A percentile compares a stretch with the other conserved stretches of the same genome.
Conservation (phyloP, 2,113 vertebrate species). For the Cephalopterus ornatus region DNA sequence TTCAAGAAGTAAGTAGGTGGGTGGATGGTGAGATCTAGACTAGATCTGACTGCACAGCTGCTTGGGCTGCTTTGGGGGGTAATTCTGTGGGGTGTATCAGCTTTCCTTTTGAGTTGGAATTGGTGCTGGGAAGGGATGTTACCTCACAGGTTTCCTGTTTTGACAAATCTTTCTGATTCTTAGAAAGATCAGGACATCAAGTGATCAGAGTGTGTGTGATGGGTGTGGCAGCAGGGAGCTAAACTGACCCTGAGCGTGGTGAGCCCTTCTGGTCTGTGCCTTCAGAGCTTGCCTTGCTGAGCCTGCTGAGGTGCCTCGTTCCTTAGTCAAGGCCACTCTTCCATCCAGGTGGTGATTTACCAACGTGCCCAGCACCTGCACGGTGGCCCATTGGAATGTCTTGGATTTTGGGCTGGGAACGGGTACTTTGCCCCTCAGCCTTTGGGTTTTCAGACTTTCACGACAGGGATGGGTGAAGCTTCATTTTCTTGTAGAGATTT, state of each 20-base stretch:
- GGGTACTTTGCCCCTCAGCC: not conserved
- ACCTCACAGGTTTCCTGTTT: not conserved
- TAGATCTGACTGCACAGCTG: not conserved
- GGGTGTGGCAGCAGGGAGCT: not conserved
- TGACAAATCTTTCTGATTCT: not conserved
- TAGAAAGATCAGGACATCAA: not conserved
- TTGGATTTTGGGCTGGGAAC: not conserved
- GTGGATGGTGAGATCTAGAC: conserved; percentile 4
- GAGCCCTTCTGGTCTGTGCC: not conserved
- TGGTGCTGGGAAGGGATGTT: not conserved
- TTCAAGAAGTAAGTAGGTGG: conserved; percentile 91
- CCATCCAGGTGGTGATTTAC: no score
- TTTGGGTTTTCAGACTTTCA: not conserved
- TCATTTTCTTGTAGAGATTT: not conserved
- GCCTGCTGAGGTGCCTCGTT: not conserved
- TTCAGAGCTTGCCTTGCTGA: not conserved
- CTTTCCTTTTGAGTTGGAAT: not conserved
- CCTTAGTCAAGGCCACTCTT: not conserved
- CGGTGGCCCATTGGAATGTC: not conserved
- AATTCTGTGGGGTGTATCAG: not conserved
- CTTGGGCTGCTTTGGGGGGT: not conserved
- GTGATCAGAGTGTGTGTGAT: not conserved
- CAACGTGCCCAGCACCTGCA: not conserved
- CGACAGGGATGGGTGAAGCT: not conserved
- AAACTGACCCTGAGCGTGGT: not conserved